Conservation (phyloP, 2,113 vertebrate genomes). For the Hypocryptadius cinnamomeus region DNA sequence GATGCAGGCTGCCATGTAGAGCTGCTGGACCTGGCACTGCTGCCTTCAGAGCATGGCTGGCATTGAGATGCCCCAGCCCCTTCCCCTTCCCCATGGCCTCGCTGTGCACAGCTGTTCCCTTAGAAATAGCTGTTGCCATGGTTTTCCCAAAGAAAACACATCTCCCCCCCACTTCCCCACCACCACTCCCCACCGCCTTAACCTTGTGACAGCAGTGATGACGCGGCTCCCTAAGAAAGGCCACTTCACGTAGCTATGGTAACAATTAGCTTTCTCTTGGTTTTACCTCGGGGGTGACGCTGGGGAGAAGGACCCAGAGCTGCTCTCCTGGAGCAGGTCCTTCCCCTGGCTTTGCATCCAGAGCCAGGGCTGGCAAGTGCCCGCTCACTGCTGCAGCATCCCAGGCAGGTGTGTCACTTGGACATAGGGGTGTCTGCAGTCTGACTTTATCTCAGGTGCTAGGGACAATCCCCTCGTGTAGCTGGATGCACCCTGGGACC, state of each 20-base stretch:
- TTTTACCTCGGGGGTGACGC: conserved; percentile 61
- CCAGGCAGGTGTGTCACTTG: not conserved
- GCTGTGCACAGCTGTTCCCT: conserved; percentile 57
- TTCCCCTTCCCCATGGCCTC: conserved; percentile 49
- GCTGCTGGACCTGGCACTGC: not conserved
- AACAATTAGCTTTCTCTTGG: conserved; percentile 69
- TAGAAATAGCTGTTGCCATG: conserved; percentile 73
- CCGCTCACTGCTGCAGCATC: not conserved
- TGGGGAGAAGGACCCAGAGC: conserved; percentile 14
- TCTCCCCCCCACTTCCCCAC: conserved; percentile 33
- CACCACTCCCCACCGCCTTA: conserved; percentile 64
- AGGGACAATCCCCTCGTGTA: no score
- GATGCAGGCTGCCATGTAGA: not conserved
- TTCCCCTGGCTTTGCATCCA: not conserved
- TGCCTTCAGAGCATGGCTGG: not conserved
- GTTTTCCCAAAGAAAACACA: conserved; percentile 66
- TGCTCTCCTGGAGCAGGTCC: not conserved
- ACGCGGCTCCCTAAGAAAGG: conserved; percentile 66
- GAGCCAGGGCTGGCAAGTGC: not conserved
- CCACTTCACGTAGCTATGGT: conserved; percentile 73
- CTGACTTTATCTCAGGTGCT: not conserved
- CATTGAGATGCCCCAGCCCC: not conserved
- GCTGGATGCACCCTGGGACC: not conserved
- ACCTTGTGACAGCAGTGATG: conserved; percentile 70
- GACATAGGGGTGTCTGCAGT: not conserved